Conservation (phyloP, 2,888 invertebrate species). For the Mycalesis mineus region DNA sequence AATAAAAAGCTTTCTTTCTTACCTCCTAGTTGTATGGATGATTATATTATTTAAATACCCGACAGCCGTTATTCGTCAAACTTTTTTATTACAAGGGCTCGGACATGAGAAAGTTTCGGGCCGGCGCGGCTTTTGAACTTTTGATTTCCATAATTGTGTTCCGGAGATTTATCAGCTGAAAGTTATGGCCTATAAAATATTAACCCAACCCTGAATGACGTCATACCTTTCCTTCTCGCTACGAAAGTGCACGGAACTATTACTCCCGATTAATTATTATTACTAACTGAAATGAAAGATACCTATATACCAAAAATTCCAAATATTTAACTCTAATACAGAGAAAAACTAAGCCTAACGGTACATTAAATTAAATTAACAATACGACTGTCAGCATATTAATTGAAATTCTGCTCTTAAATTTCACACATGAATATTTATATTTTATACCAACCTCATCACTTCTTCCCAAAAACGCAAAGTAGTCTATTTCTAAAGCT, state of each 20-base stretch:
- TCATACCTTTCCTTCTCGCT: neutral
- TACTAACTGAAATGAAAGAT: too few relatives aligned
- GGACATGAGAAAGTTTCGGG: constrained; percentile 64
- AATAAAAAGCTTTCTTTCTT: constrained; percentile 65
- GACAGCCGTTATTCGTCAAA: constrained; percentile 70
- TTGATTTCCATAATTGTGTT: constrained; percentile 27
- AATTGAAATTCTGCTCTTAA: neutral
- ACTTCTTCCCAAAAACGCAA: neutral
- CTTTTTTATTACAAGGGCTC: constrained; percentile 52
- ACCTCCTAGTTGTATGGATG: constrained; percentile 51
- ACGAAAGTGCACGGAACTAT: neutral
- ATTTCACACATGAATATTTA: constrained; percentile 18
- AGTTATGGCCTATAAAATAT: constrained; percentile 8
- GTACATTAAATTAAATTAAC: too few relatives aligned
- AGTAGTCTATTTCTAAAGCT: constrained; percentile 3
- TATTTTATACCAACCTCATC: neutral
- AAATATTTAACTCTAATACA: too few relatives aligned
- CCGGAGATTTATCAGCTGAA: constrained; percentile 11
- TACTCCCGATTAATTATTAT: too few relatives aligned
- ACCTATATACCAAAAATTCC: too few relatives aligned
- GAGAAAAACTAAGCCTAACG: too few relatives aligned
- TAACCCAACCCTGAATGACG: neutral
- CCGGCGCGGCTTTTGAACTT: neutral
- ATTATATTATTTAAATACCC: constrained; percentile 73
- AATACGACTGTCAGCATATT: neutral